Evolutionary conservation across 2,888 invertebrate species (phyloP), one percentile per base, ranked within the genome.

Genomic region (Limulus polyphemus): DNA sequence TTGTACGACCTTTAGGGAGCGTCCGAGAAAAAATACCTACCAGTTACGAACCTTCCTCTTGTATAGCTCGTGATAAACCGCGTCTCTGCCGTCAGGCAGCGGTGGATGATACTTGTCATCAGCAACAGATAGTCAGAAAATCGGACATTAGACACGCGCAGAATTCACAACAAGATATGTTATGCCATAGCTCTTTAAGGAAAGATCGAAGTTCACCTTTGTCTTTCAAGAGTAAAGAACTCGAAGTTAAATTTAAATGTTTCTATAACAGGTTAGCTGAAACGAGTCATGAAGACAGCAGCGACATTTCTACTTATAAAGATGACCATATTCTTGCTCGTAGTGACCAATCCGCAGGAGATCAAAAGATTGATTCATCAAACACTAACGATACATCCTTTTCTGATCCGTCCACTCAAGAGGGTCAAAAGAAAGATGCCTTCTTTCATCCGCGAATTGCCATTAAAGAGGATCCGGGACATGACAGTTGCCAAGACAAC

Each of bases 31-130:
- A 46, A 47, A 49, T 47, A 47, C 14, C 49, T 49, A 49, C 55
- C 49, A 12, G 62, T 55, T 51, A 60, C 54, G 32, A 32, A 3
- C 49, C 60, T 56, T 51, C 48, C 49, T 64, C 17, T 72, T 51
- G 57, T 62, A 68, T 13, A 66, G 55, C 71, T 77, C 69, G 74
- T 81, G 59, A 63, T n/a, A 88, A 87, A 75, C 90, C 87, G 10
- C 82, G 88, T 17, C 78, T 90, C 58, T 88, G 87, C 52, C 82
- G 90, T 11, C 90, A 90, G 76, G 83, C 85, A 70, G 90, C 90
- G 13, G 82, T 90, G 64, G 83, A 85, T 72, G 87, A 86, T 72
- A 32, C 32, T 32, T 32, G 3, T 32, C 48, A 48, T 49, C 13
- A 32, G 13, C 16, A 16, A 12, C 32, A 32, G 7, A 32, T 32